phyloP scores from a whole-genome alignment of 2,888 invertebrate genomes.

The Coelinius sp. region DNA sequence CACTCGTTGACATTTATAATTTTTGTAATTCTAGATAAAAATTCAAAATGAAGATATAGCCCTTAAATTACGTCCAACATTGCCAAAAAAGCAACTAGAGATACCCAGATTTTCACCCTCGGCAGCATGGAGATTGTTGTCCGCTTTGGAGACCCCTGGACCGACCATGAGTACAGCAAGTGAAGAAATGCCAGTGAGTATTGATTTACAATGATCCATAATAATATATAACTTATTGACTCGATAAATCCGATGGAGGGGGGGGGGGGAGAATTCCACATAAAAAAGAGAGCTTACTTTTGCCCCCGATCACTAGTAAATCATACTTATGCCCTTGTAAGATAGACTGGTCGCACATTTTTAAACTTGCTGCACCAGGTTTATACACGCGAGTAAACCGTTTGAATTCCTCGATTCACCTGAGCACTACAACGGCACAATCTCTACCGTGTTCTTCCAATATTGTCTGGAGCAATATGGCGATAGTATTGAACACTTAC shows the following conservation, averaged over 20 bases:
- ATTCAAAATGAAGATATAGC: conserved; percentile 77
- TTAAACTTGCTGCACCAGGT: neutral
- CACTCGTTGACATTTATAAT: conserved; percentile 4
- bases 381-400: neutral
- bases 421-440: conserved; percentile 12
- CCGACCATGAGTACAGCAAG: conserved; percentile 63
- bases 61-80: conserved; percentile 81
- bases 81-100: conserved; percentile 84
- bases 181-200: conserved; percentile 65
- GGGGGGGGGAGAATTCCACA: too few relatives aligned
- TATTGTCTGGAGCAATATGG: conserved; percentile 18
- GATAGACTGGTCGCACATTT: neutral
- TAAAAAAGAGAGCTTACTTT: neutral
- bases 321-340: conserved; percentile 9
- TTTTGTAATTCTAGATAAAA: conserved; percentile 52
- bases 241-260: neutral
- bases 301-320: neutral
- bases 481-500: neutral
- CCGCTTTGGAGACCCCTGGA: conserved; percentile 74
- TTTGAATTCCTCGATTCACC: conserved; percentile 20
- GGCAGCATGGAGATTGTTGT: conserved; percentile 85
- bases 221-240: neutral
- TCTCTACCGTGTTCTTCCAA: neutral
- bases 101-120: conserved; percentile 87
- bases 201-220: conserved; percentile 11